A percentile compares a stretch with the other conserved stretches of the same genome.
Conservation (phyloP, 2,888 invertebrate genomes). For the Serrognathus titanus region DNA sequence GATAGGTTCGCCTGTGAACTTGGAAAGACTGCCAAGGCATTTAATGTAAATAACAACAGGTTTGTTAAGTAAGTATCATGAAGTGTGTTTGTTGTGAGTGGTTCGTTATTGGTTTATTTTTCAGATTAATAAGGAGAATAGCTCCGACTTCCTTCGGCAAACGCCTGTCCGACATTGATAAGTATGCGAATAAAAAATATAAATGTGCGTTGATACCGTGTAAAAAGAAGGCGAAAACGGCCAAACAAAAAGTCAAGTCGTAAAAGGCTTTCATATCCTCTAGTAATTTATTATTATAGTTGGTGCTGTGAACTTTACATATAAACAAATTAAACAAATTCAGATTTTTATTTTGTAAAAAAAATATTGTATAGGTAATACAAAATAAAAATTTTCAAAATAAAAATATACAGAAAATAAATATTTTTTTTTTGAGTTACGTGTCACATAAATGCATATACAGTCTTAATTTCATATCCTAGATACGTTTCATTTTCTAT, state of each 20-base stretch:
- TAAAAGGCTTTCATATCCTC: constrained; percentile 16
- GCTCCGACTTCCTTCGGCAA: constrained; percentile 40
- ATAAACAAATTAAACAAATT: constrained; percentile 13
- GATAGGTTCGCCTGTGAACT: constrained; percentile 51
- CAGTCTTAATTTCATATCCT: constrained; percentile 44
- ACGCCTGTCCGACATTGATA: constrained; percentile 40
- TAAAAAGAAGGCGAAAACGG: constrained; percentile 29
- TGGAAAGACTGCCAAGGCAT: constrained; percentile 45
- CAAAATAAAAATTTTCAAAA: constrained; percentile 33
- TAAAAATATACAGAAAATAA: constrained; percentile 23
- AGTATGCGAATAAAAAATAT: constrained; percentile 40
- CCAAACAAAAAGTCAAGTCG: constrained; percentile 15
- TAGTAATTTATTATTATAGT: constrained; percentile 17
- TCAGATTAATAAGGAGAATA: constrained; percentile 41
- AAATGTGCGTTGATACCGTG: constrained; percentile 46
- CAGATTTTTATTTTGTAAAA: constrained; percentile 32
- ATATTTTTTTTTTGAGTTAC: constrained; percentile 21
- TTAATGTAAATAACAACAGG: constrained; percentile 43
- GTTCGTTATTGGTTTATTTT: constrained; percentile 18
- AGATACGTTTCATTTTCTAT: constrained; percentile 28
- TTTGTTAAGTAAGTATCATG: constrained; percentile 43
- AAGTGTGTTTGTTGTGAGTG: not conserved
- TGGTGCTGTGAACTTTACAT: constrained; percentile 17
- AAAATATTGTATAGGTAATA: constrained; percentile 35
- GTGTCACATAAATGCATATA: constrained; percentile 38